Evolutionary conservation across 2,888 invertebrate genomes (phyloP).

Genomic region (Acronicta aceris): DNA sequence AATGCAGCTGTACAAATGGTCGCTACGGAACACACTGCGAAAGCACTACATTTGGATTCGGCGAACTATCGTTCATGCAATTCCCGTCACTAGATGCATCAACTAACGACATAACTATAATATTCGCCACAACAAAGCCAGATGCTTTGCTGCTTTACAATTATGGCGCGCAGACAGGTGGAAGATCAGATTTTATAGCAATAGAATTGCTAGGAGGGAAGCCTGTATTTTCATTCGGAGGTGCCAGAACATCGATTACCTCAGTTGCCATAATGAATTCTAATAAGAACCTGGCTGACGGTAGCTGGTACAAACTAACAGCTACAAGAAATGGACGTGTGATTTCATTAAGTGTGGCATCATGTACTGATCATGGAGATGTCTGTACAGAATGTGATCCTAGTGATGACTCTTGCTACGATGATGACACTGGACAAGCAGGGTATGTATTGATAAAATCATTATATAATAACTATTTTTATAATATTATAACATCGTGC

Average conservation of each 20-base stretch:
- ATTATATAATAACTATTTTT: no score
- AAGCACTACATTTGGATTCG: conserved; percentile 96
- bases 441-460: conserved; percentile 91
- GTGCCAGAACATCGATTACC: conserved; percentile 96
- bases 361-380: conserved; percentile 96
- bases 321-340: conserved; percentile 97
- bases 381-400: conserved; percentile 95
- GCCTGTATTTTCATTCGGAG: conserved; percentile 96
- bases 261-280: conserved; percentile 92
- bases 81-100: conserved; percentile 95
- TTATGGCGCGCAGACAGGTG: conserved; percentile 96
- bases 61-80: conserved; percentile 96
- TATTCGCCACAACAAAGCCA: conserved; percentile 96
- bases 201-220: conserved; percentile 95
- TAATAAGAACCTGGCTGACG: conserved; percentile 93
- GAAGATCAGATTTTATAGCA: conserved; percentile 97
- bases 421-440: conserved; percentile 95
- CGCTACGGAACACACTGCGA: conserved; percentile 97
- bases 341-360: conserved; percentile 94
- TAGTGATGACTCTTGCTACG: conserved; percentile 94
- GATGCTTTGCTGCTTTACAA: conserved; percentile 97
- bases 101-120: conserved; percentile 96
- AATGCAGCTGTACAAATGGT: conserved; percentile 95
- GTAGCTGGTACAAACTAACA: conserved; percentile 97
- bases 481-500: no score